Evolutionary conservation across 1,140 invertebrate genomes (phyloP).

Genomic region (Aradophagus sp.): DNA sequence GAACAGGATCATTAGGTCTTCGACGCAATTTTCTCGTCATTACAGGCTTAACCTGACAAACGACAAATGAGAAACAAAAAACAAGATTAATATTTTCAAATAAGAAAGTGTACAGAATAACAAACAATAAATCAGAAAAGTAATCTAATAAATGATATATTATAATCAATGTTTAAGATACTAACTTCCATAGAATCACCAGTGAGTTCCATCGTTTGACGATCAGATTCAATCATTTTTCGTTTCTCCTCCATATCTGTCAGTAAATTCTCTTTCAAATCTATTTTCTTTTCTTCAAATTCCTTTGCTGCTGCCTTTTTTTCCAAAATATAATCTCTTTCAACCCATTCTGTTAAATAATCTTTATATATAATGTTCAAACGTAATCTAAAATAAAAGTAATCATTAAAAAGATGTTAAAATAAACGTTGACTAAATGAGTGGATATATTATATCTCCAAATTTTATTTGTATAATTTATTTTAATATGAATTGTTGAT

Average conservation of each 20-base stretch:
- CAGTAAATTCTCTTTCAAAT: constrained; percentile 91
- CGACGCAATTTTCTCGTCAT: constrained; percentile 91
- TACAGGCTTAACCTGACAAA: constrained; percentile 82
- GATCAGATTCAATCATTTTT: constrained; percentile 90
- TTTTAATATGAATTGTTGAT: too few relatives aligned
- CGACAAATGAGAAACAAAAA: too few relatives aligned
- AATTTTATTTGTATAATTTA: too few relatives aligned
- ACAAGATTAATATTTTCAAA: too few relatives aligned
- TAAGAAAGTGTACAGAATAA: too few relatives aligned
- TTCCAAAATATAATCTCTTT: constrained; percentile 90
- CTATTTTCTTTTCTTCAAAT: constrained; percentile 96
- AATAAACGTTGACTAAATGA: too few relatives aligned
- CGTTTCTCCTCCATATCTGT: constrained; percentile 95
- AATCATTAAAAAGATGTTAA: too few relatives aligned
- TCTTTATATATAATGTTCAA: constrained; percentile 90
- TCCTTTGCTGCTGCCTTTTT: constrained; percentile 91
- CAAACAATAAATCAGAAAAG: too few relatives aligned
- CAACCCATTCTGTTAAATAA: constrained; percentile 89
- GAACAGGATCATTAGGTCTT: constrained; percentile 94
- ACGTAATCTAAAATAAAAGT: constrained; percentile 75
- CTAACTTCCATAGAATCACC: constrained; percentile 88
- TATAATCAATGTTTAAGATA: neutral
- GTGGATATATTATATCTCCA: too few relatives aligned
- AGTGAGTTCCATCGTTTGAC: constrained; percentile 90
- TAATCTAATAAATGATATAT: too few relatives aligned